Percentiles rank a stretch among this genome's conserved stretches.
phyloP scores from a whole-genome alignment of 1,140 invertebrate genomes.

The Wiebesia pumilae region DNA sequence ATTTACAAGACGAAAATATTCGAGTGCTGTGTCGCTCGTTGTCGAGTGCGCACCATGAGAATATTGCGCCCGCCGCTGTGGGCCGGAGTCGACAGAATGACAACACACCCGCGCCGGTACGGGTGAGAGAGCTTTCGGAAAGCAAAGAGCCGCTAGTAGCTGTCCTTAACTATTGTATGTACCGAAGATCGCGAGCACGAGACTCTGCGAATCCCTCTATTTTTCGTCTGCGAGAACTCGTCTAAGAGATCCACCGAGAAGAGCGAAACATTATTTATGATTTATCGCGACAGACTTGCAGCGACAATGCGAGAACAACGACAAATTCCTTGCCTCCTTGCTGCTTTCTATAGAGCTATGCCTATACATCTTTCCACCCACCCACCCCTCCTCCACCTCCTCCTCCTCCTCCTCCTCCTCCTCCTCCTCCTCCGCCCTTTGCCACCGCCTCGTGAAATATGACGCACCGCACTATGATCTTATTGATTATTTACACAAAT shows the following conservation, averaged over 20 bases:
- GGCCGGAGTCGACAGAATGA: slow-evolving; percentile 33
- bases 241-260: not conserved
- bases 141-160: not conserved
- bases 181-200: slow-evolving; percentile 26
- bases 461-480: not conserved
- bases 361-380: not conserved
- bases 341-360: not conserved
- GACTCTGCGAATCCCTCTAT: not conserved
- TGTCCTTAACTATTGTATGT: slow-evolving; percentile 15
- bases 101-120: slow-evolving; percentile 31
- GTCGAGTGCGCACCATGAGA: slow-evolving; percentile 35
- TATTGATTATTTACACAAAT: not conserved
- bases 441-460: too few species aligned
- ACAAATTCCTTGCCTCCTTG: slow-evolving; percentile 21
- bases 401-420: too few species aligned
- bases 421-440: not conserved
- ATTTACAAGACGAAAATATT: slow-evolving; percentile 71
- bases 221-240: slow-evolving; percentile 2
- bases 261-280: slow-evolving; percentile 47
- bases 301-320: slow-evolving; percentile 27
- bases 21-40: slow-evolving; percentile 63
- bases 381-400: too few species aligned
- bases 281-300: slow-evolving; percentile 49
- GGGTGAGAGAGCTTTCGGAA: not conserved
- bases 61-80: not conserved